Evolutionary conservation across 1,140 invertebrate genomes (phyloP).

Genomic region (Drosophila parvula): DNA sequence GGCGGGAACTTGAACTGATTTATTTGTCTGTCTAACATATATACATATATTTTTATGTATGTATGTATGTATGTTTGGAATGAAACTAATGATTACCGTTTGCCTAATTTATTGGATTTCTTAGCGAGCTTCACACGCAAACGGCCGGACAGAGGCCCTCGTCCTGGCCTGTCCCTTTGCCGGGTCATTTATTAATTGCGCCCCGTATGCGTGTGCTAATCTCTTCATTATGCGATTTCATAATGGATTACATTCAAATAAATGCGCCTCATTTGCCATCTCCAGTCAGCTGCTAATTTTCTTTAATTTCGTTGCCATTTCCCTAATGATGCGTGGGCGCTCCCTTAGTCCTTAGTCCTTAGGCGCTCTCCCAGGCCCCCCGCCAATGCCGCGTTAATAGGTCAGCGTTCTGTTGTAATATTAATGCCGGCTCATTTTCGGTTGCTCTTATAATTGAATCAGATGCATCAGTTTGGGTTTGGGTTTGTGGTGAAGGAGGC

Average conservation of each 20-base stretch:
- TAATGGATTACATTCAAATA: constrained; percentile 82
- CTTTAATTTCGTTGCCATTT: constrained; percentile 78
- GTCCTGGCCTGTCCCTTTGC: constrained; percentile 16
- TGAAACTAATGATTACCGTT: constrained; percentile 69
- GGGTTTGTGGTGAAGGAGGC: too few species aligned
- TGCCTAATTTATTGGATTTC: constrained; percentile 75
- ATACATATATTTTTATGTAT: constrained; percentile 4
- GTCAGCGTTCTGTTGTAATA: constrained; percentile 49
- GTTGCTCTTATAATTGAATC: constrained; percentile 67
- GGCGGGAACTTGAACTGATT: constrained; percentile 36
- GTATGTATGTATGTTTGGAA: constrained; percentile 7
- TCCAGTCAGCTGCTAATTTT: constrained; percentile 62
- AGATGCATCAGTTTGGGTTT: constrained; percentile 58
- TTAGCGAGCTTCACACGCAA: constrained; percentile 57
- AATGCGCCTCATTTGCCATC: constrained; percentile 73
- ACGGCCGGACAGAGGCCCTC: constrained; percentile 13
- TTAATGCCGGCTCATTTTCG: constrained; percentile 74
- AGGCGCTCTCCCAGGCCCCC: background rate
- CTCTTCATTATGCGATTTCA: constrained; percentile 82
- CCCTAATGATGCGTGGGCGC: constrained; percentile 61
- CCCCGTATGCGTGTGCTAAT: constrained; percentile 71
- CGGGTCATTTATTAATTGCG: constrained; percentile 80
- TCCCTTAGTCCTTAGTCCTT: constrained; percentile 16
- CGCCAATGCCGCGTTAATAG: constrained; percentile 1
- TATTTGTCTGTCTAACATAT: constrained; percentile 57